Base-by-base conservation (phyloP, 1,140 invertebrate species). In the Polypedilum pembai region DNA sequence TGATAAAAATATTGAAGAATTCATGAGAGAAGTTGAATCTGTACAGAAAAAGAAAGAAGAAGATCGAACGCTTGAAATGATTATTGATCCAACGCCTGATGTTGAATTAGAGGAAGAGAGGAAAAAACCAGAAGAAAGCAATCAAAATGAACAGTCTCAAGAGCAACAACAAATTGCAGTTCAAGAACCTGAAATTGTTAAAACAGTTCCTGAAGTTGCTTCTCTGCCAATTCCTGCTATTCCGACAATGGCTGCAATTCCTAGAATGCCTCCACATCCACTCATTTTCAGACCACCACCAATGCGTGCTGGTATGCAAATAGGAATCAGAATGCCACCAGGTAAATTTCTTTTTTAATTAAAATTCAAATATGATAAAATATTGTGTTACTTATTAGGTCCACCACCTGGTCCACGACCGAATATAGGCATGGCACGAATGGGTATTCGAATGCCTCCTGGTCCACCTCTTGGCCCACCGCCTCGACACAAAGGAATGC, bases 1-100 rank as follows among this genome's bases (percentile, higher is more conserved):
- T 41, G 76, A 78, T 2, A 93, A 95, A 83, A 93, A 95, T 79
- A 91, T 94, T n/a, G 93, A 95, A 78, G 89, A 92, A 69, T 94
- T 94, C 79, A 94, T 94, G 90, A 92, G 93, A 79, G 93, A 95
- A 84, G 92, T 93, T 90, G 92, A 93, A 83, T 90, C 91, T 66
- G 91, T 92, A 0, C 91, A 93, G 78, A 90, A 89, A 76, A 92
- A 91, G 78, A 85, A 88, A 74, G 88, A 91, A 79, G 85, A 85
- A 15, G 87, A 89, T 77, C 76, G 20, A 79, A 81, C 18, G 75
- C 78, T 8, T 78, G 80, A 72, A 66, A 33, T 41, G 74, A 33
- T 21, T 8, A 40, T 81, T 79, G 76, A 78, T 78, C 73, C 77
- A 80, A 56, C 80, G 81, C 74, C 21, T 78, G 7, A 24, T 21